Base-by-base conservation (phyloP, 2,113 vertebrate genomes). In the Parus major region DNA sequence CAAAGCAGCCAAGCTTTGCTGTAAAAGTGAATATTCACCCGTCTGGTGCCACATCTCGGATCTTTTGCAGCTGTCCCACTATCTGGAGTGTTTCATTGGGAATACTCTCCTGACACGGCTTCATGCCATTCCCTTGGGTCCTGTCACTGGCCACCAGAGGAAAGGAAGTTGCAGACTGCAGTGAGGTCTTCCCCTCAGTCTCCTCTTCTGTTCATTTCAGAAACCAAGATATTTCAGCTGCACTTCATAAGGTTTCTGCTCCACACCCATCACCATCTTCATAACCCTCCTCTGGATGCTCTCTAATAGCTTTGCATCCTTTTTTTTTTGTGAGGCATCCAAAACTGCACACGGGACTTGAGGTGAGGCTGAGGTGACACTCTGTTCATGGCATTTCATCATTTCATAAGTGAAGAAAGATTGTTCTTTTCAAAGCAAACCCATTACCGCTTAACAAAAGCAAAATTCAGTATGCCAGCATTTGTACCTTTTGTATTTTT, bases 51-150 rank as follows among this genome's bases (percentile, higher is more conserved):
- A 3, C 36, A 68, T 28, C 33, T 59, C 1, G 0, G 15, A 29
- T 33, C 46, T 80, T 55, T 29, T 56, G 29, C 0, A 2, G 55
- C 20, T 49, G 42, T 39, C 36, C 28, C 18, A 15, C 21, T 27
- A 19, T 8, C 8, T 2, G 6, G n/a, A 0, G 0, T 0, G 1
- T 44, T 53, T 46, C 63, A 29, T 1, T 27, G 42, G 39, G 60
- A 91, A 81, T 28, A 47, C 23, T 41, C 31, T 41, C 12, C 47
- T 55, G 68, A 52, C 12, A 42, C 56, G 66, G 15, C 18, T 49
- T 28, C 6, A 11, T 52, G 53, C 21, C 10, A 7, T 22, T 21
- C 31, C 35, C 66, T 55, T 0, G 0, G 53, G 18, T 33, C 60
- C n/a, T 66, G 24, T 5, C 66, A 13, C n/a, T 31, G 44, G 33